These are phyloP conservation scores for Mallotus villosus DNA, from an alignment of 2,797 vertebrate species.

Conservation along the genomic window DNA sequence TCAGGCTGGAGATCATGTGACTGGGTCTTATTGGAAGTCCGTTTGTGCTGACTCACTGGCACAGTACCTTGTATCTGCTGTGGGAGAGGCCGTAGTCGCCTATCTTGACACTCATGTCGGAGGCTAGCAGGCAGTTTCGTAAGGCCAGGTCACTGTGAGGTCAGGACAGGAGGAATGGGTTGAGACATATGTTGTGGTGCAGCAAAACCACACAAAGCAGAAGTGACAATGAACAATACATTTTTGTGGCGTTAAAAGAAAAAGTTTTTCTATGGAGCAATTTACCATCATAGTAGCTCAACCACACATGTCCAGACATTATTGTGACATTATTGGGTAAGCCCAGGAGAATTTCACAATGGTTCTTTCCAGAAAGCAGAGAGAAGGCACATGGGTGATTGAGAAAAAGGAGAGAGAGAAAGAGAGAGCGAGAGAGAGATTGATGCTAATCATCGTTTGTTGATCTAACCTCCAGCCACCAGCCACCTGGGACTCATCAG, in stretches of 20 bases:
- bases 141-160: slow-evolving; percentile 88
- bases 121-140: slow-evolving; percentile 91
- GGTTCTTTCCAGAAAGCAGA: neutral
- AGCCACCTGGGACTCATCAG: slow-evolving; percentile 21
- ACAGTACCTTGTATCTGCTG: slow-evolving; percentile 88
- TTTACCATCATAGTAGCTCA: no score
- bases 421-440: neutral
- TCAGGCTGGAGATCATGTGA: neutral
- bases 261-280: neutral
- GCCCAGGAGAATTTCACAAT: neutral
- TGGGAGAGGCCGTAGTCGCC: slow-evolving; percentile 95
- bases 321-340: neutral
- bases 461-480: slow-evolving; percentile 45
- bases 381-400: neutral
- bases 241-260: neutral
- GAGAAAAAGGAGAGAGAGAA: neutral
- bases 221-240: neutral
- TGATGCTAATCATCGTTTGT: slow-evolving; percentile 7
- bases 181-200: neutral
- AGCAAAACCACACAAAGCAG: neutral
- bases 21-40: neutral
- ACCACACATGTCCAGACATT: no score
- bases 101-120: slow-evolving; percentile 93
- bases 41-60: neutral
- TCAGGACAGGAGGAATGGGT: slow-evolving; percentile 4